Conservation (phyloP, 2,888 invertebrate genomes). For the Eristalis intricaria region DNA sequence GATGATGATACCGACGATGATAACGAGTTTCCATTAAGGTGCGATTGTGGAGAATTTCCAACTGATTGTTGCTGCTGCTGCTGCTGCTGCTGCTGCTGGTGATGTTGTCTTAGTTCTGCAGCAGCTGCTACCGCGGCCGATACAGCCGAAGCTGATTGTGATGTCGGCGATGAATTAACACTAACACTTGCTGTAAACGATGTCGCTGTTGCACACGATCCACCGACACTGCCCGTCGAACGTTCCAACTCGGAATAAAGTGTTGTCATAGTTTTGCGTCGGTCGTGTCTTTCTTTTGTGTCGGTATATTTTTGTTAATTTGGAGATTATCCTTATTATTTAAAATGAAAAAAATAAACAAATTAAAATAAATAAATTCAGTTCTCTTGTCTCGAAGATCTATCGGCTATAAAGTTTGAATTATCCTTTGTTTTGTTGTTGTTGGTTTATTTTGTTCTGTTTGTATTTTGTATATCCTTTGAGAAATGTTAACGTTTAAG, state of each 20-base stretch:
- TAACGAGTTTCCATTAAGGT: constrained; percentile 53
- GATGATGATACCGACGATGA: constrained; percentile 54
- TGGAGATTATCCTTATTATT: constrained; percentile 6
- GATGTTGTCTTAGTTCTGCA: constrained; percentile 58
- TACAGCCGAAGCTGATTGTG: constrained; percentile 52
- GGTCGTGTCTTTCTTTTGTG: constrained; percentile 9
- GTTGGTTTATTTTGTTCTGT: not conserved
- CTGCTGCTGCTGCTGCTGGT: constrained; percentile 43
- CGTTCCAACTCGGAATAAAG: constrained; percentile 74
- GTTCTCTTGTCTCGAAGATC: constrained; percentile 46
- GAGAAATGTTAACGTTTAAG: not conserved
- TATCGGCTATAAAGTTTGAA: not conserved
- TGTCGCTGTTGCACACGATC: constrained; percentile 44
- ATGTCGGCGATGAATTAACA: constrained; percentile 50
- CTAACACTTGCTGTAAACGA: constrained; percentile 41
- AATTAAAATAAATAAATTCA: not conserved
- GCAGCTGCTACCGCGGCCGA: constrained; percentile 50
- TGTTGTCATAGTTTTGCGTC: constrained; percentile 70
- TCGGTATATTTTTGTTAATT: constrained; percentile 11
- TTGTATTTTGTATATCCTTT: not conserved
- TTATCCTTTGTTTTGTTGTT: not conserved
- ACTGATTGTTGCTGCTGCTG: constrained; percentile 49
- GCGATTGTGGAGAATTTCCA: constrained; percentile 56
- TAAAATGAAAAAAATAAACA: constrained; percentile 31
- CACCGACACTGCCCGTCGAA: constrained; percentile 48